Conservation (phyloP, 92 coral and sea anemone genomes). For the Heliopora coerulea region DNA sequence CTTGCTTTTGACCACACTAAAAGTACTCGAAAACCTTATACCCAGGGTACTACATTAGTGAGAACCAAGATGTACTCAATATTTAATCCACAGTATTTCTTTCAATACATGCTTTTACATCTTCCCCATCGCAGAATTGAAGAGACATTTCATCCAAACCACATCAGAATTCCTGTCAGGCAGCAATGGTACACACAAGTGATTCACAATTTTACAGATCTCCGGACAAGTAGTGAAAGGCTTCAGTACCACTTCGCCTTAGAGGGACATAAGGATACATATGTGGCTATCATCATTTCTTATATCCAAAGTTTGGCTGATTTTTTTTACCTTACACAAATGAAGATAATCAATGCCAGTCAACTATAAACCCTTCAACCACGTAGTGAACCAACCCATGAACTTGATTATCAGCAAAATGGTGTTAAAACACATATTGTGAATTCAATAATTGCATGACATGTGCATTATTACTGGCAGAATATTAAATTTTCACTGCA, state of each 20-base stretch:
- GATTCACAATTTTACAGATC: background rate
- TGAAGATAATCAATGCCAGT: background rate
- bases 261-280: conserved; percentile 28
- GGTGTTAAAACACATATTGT: background rate
- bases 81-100: background rate
- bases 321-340: background rate
- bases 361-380: background rate
- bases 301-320: conserved; percentile 13
- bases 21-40: background rate
- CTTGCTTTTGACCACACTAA: background rate
- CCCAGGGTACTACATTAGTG: background rate
- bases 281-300: conserved; percentile 20
- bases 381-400: no score
- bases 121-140: background rate
- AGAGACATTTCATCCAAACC: background rate
- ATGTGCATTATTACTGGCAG: background rate
- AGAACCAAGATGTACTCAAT: background rate
- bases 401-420: background rate
- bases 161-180: background rate
- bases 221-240: background rate
- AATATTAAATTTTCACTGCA: background rate
- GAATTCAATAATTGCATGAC: background rate
- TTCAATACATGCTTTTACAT: background rate
- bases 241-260: background rate
- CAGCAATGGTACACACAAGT: background rate